Conservation (phyloP, 1,140 invertebrate genomes). For the Drosophila lacertosa region DNA sequence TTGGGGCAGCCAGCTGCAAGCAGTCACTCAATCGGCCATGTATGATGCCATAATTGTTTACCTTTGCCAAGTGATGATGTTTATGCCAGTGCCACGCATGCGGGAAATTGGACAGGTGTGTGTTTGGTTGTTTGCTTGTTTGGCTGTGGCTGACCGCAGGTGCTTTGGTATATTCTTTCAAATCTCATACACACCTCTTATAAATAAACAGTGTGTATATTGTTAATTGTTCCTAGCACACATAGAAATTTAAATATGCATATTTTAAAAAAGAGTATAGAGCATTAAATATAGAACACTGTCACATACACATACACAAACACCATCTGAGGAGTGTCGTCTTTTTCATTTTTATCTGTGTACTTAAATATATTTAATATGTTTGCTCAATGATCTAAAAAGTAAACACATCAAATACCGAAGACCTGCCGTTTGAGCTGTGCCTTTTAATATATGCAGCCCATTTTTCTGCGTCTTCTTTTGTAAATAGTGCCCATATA, state of each 20-base stretch:
- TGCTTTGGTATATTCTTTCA: neutral
- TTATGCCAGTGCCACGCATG: conserved; percentile 17
- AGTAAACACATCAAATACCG: neutral
- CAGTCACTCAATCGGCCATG: neutral
- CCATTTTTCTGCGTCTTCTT: conserved; percentile 23
- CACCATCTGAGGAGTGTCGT: no score
- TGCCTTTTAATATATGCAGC: conserved; percentile 22
- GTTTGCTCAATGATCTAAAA: neutral
- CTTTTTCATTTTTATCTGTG: no score
- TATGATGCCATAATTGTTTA: conserved; percentile 68
- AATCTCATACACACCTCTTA: neutral
- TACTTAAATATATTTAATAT: neutral
- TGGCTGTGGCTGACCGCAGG: neutral
- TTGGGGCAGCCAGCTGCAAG: conserved; percentile 12
- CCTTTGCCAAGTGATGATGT: conserved; percentile 31
- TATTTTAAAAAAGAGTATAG: neutral
- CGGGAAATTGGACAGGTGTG: conserved; percentile 36
- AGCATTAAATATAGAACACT: no score
- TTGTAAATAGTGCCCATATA: conserved; percentile 17
- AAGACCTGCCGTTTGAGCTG: neutral
- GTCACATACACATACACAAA: no score
- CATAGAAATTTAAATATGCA: neutral
- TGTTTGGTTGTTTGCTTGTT: conserved; percentile 12
- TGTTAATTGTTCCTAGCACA: conserved; percentile 2
- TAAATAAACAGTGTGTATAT: conserved; percentile 8